A percentile compares a stretch with the other conserved stretches of the same genome.
Conservation (phyloP, 2,113 vertebrate genomes). For the Stercorarius parasiticus region DNA sequence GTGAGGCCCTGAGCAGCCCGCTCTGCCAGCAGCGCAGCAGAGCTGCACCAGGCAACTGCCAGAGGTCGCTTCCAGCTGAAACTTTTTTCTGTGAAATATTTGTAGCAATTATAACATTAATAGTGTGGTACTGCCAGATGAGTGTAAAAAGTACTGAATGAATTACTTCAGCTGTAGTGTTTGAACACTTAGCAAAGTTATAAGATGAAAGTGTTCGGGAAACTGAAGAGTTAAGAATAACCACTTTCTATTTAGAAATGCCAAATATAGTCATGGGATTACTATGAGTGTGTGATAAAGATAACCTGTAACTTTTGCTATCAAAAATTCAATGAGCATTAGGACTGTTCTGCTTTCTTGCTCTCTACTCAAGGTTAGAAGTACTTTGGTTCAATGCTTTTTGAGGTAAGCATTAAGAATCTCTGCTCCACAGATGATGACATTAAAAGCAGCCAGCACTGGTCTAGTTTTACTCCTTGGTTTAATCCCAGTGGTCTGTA, state of each 20-base stretch:
- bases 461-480: not conserved
- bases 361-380: not conserved
- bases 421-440: not conserved
- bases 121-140: not conserved
- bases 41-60: not conserved
- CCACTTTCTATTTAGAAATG: not conserved
- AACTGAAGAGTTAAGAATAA: not conserved
- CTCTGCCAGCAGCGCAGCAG: not conserved
- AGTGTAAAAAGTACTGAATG: not conserved
- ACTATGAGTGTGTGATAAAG: not conserved
- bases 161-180: not conserved
- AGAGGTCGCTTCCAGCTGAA: not conserved
- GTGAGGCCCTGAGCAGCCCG: not conserved
- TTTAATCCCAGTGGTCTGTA: not conserved
- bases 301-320: not conserved
- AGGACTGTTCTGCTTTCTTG: not conserved
- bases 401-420: not conserved
- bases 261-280: accelerated
- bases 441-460: not conserved
- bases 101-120: accelerated
- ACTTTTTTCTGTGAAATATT: not conserved
- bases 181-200: not conserved
- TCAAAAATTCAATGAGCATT: not conserved
- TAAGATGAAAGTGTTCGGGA: not conserved
- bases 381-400: conserved; percentile 28